phyloP scores from a whole-genome alignment of 2,797 vertebrate genomes.

The Myotis findleyi region DNA sequence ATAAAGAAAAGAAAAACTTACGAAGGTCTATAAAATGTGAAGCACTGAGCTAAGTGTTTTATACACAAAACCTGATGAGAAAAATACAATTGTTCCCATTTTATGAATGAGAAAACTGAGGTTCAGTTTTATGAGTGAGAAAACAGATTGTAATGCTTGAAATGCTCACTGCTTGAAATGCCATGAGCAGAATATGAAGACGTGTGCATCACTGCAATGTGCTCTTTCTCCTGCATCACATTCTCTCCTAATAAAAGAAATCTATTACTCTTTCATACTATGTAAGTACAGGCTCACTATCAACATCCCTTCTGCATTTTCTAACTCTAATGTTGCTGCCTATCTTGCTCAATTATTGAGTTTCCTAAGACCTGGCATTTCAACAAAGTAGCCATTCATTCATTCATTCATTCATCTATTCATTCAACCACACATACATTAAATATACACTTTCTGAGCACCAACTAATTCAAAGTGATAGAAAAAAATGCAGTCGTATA shows the following conservation, averaged over 20 bases:
- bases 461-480: neutral
- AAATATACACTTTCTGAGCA: neutral
- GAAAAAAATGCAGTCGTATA: neutral
- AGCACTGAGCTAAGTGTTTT: neutral
- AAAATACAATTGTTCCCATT: neutral
- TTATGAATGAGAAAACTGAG: neutral
- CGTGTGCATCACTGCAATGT: neutral
- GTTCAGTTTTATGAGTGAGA: neutral
- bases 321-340: neutral
- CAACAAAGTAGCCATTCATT: neutral
- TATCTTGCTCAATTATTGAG: neutral
- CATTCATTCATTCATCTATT: neutral
- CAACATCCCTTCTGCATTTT: neutral
- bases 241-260: neutral
- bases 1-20: neutral
- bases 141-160: neutral
- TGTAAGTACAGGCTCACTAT: neutral
- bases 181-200: neutral
- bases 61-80: neutral
- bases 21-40: neutral
- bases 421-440: neutral
- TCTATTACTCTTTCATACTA: neutral
- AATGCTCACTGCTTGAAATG: neutral
- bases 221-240: neutral
- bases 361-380: constrained; percentile 9